Evolutionary conservation across 2,888 invertebrate genomes (phyloP), one percentile per base, ranked within the genome.

Genomic region (Didymodactylos carnosus): DNA sequence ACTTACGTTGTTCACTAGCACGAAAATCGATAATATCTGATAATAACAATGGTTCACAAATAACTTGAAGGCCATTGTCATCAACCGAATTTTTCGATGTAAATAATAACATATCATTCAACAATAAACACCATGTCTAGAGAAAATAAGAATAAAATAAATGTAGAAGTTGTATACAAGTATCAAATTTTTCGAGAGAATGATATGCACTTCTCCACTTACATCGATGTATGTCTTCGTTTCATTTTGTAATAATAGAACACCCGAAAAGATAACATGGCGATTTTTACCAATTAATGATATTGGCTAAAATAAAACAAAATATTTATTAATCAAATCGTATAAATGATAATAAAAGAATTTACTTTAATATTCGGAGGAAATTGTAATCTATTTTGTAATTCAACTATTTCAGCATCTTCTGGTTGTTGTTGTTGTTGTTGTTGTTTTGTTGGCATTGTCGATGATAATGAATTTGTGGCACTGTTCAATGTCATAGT

Each of bases 401-500:
- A 62, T 62, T 62, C 62, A 62, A 62, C 35, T n/a, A 62, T 62
- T n/a, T 62, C 62, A 62, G 3, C 35, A 62, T 62, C 35, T 35
- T 62, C 62, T 4, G 62, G 19, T 35, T 62, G 29, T n/a, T 29
- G 29, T n/a, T n/a, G n/a, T n/a, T n/a, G n/a, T n/a, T n/a, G n/a
- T n/a, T n/a, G n/a, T n/a, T n/a, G n/a, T n/a, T n/a, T n/a, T n/a
- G n/a, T n/a, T n/a, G n/a, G n/a, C 62, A 35, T 62, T 62, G n/a
- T 35, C 35, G 62, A 62, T n/a, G 62, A 62, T 35, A 35, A n/a
- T n/a, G n/a, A n/a, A n/a, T 35, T 35, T n/a, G 16, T 62, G 35
- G 35, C 62, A 62, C 62, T 62, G 62, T 62, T 62, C 62, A 62
- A 62, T 62, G 62, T 35, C 62, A 62, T 62, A n/a, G 62, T 62